These are phyloP conservation scores for Mesaphorura yosii DNA, from an alignment of 1,140 invertebrate species.

Conservation along the genomic window DNA sequence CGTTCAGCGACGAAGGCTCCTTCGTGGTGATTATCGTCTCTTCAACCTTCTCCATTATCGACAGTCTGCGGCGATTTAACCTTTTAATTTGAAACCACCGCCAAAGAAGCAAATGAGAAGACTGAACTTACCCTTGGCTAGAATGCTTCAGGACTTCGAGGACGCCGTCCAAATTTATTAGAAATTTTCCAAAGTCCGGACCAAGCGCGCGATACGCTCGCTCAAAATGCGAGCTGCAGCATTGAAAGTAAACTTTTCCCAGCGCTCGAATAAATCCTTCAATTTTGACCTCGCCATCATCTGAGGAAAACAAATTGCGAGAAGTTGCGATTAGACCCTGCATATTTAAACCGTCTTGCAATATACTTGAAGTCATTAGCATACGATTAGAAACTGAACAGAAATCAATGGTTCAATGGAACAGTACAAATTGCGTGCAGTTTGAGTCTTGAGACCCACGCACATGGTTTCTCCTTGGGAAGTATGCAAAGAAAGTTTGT, in stretches of 20 bases:
- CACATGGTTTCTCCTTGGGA: no score
- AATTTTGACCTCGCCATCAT: neutral
- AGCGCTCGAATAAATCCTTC: constrained; percentile 19
- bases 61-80: constrained; percentile 32
- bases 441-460: no score
- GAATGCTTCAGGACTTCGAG: constrained; percentile 64
- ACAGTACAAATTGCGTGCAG: no score
- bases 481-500: no score
- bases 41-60: constrained; percentile 18
- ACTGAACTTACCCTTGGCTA: constrained; percentile 32
- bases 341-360: no score
- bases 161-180: constrained; percentile 76
- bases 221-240: constrained; percentile 51
- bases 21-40: constrained; percentile 27
- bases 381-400: no score
- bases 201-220: constrained; percentile 64
- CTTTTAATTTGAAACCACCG: neutral
- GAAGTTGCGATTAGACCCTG: no score
- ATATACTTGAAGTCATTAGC: no score
- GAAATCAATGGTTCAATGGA: no score
- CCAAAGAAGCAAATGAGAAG: neutral
- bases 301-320: no score
- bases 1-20: constrained; percentile 3
- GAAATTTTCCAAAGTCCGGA: constrained; percentile 64
- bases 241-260: constrained; percentile 22